phyloP scores from a whole-genome alignment of 2,113 vertebrate genomes.

The Sclerurus mexicanus region DNA sequence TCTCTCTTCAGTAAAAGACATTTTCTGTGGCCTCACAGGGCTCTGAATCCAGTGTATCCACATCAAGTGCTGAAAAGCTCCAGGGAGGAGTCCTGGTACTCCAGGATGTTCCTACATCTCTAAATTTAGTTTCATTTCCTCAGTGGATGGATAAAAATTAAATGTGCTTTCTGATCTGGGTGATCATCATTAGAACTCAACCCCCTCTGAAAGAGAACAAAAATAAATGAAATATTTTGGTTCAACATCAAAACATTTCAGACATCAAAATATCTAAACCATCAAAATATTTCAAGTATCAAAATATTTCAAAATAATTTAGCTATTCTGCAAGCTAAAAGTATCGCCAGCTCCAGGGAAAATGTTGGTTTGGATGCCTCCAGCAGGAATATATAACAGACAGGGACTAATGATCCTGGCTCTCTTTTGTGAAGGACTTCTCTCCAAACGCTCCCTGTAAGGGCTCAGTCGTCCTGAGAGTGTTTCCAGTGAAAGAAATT shows the following conservation, averaged over 20 bases:
- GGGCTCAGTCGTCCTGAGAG: neutral
- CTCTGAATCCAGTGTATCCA: neutral
- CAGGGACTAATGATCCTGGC: neutral
- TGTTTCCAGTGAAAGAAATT: neutral
- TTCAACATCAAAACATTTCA: neutral
- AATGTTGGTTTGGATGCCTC: neutral
- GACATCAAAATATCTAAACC: neutral
- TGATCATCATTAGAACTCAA: neutral
- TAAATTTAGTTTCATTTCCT: neutral
- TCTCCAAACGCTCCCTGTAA: neutral
- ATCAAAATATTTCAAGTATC: neutral
- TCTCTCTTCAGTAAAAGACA: neutral
- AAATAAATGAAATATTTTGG: neutral
- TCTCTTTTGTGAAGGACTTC: neutral
- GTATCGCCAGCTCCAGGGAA: neutral
- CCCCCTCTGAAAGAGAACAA: accelerated
- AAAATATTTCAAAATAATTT: neutral
- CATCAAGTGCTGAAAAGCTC: neutral
- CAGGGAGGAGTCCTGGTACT: neutral
- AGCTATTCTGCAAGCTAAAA: neutral
- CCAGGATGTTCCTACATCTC: neutral
- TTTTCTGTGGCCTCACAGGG: neutral
- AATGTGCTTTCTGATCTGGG: accelerated
- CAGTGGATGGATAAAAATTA: neutral
- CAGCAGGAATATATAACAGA: neutral